Base-by-base conservation (phyloP, 2,113 vertebrate species). In the Oenanthe oenanthe region DNA sequence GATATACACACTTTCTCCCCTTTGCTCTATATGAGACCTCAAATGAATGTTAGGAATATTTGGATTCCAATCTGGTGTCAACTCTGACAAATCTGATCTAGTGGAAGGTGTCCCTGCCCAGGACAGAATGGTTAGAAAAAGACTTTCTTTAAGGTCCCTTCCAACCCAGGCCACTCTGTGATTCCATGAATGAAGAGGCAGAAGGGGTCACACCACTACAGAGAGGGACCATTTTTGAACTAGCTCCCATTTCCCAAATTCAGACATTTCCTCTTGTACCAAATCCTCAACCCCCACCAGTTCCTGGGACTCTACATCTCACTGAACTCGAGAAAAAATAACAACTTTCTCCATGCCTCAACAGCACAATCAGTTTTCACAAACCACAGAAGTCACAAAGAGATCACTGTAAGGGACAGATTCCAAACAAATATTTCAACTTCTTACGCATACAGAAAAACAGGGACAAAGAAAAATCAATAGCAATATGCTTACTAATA, bases 401-500 rank as follows among this genome's bases (percentile, higher is more conserved):
- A 74, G 79, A 82, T 87, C 76, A 92, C 83, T 60, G 68, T 36
- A 62, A 94, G 85, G 56, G 63, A 73, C 78, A 76, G 78, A 86
- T 17, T 63, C 70, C 51, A 74, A 93, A 76, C 63, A 96, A 90
- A 95, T 92, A 80, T 62, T 94, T 93, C 83, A 76, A 73, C 58
- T 96, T 85, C 71, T 32, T 62, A 86, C 51, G 79, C 72, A 88
- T 76, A 40, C 8, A 40, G 63, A 66, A 90, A 67, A 70, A 80
- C 13, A 5, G 47, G 73, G 75, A 86, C 75, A 92, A 90, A 91
- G 73, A 8, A 92, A 90, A 94, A 96, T 97, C 96, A 92, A 97
- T 95, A 92, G 72, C 91, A 97, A 95, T 96, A 88, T 84, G 83
- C 67, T 94, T 91, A 89, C 88, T 96, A 92, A 88, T 89, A 89